Evolutionary conservation across 2,113 vertebrate species (phyloP).

Genomic region (Nothobranchius kuhntae): DNA sequence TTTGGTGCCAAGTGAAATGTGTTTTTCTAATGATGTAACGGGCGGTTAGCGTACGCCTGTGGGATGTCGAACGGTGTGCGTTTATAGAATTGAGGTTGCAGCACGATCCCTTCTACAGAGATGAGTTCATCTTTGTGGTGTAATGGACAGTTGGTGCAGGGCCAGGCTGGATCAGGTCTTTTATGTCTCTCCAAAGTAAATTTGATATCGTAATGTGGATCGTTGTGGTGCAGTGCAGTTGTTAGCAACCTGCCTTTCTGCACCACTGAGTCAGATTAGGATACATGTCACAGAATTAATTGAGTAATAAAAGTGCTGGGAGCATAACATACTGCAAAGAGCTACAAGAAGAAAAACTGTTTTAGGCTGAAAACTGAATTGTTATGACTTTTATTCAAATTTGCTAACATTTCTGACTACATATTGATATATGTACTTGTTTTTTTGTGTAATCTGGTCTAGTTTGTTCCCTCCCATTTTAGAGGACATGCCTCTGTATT

Average conservation of each 20-base stretch:
- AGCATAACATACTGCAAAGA: too few relatives aligned
- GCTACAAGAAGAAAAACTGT: too few relatives aligned
- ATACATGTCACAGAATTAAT: too few relatives aligned
- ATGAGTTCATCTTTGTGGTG: not conserved
- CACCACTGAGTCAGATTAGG: slow-evolving; percentile 9
- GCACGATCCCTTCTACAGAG: not conserved
- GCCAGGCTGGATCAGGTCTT: not conserved
- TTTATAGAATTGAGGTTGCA: not conserved
- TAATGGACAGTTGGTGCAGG: not conserved
- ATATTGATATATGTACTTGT: not conserved
- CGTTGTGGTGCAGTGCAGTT: slow-evolving; percentile 42
- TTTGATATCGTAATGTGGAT: slow-evolving; percentile 4
- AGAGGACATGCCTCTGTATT: slow-evolving; percentile 5
- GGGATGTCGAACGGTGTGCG: not conserved
- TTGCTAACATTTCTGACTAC: not conserved
- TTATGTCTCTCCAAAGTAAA: slow-evolving; percentile 4
- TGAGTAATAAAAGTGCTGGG: too few relatives aligned
- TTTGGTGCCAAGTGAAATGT: not conserved
- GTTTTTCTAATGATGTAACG: not conserved
- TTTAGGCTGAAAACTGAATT: too few relatives aligned
- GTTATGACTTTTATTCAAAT: not conserved
- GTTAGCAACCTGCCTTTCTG: slow-evolving; percentile 9
- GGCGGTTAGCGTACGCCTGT: not conserved
- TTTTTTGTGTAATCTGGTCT: not conserved
- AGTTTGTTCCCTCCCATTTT: not conserved